Conservation (phyloP, 2,888 invertebrate species). For the Drosophila tanythrix region DNA sequence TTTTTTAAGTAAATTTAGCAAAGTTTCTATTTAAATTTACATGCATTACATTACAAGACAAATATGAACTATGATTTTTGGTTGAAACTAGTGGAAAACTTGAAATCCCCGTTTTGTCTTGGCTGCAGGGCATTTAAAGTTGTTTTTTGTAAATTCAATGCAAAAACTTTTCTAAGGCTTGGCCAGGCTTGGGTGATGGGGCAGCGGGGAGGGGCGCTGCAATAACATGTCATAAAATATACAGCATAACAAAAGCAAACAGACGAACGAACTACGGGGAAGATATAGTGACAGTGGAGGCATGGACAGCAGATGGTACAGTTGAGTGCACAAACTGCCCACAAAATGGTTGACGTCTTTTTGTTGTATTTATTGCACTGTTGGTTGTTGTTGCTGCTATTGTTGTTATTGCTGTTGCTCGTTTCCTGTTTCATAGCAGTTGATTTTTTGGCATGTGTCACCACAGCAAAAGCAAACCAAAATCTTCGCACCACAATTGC, state of each 20-base stretch:
- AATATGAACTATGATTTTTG: constrained; percentile 1
- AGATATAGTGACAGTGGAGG: constrained; percentile 1
- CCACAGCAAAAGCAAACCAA: constrained; percentile 48
- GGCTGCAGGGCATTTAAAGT: constrained; percentile 32
- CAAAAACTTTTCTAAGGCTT: constrained; percentile 28
- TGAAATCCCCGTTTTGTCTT: background rate
- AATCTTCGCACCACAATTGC: constrained; percentile 52
- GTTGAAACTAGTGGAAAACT: background rate
- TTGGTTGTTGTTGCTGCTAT: constrained; percentile 11
- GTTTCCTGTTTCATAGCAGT: constrained; percentile 62
- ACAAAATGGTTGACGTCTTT: constrained; percentile 64
- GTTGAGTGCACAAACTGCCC: constrained; percentile 68
- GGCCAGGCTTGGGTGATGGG: background rate
- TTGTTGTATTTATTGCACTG: constrained; percentile 25
- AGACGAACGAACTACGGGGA: constrained; percentile 1
- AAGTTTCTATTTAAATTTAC: background rate
- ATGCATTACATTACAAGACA: background rate
- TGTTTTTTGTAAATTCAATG: constrained; percentile 54
- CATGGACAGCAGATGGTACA: constrained; percentile 55
- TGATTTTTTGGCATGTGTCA: constrained; percentile 71
- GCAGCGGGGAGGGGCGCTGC: constrained; percentile 23
- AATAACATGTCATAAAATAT: constrained; percentile 71
- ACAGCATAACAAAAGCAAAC: constrained; percentile 56
- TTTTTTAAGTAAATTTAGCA: background rate
- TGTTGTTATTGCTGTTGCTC: constrained; percentile 30